Base-by-base conservation (phyloP, 2,797 vertebrate species). In the Sebastes nivosus region DNA sequence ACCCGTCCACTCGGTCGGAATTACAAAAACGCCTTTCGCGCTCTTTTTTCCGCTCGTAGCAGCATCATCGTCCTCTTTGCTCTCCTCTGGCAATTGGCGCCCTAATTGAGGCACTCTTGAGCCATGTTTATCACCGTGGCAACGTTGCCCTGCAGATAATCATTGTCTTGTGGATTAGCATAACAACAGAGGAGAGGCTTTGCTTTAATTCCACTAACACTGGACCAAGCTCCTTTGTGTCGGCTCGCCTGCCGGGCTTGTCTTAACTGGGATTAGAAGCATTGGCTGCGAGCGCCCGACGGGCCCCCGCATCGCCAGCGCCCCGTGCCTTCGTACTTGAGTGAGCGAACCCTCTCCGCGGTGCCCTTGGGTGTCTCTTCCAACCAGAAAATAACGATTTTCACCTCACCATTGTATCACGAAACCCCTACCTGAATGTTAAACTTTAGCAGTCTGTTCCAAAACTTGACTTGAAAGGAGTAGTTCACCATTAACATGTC, bases 141-240 rank as follows among this genome's bases (percentile, higher is more conserved):
- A 92, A 93, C 86, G 36, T 90, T 92, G 83, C 92, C 84, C 79
- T 18, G 83, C 88, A 92, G 94, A 95, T 93, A 93, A 93, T 94
- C 88, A 90, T 94, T 93, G 91, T 94, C 89, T 93, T 80, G 77
- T 85, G 93, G 94, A 95, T 96, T 95, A 95, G 84, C 91, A 93
- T 92, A 93, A 95, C 93, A 94, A 93, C 93, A 90, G 90, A 90
- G 89, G 80, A 77, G 86, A 92, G 86, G 94, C 91, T 95, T 94
- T 92, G 84, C 88, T 91, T 93, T 94, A 95, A 94, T 94, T 90
- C 92, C 90, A 59, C 89, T 91, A 91, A 94, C 90, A 87, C 93
- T 92, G 93, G 90, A 93, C 88, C 85, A 55, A 91, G 86, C 89
- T 89, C 86, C 89, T 94, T 87, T 92, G 87, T 92, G 81, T 84